These are phyloP conservation scores for Laticauda colubrina DNA, from an alignment of 2,113 vertebrate genomes.

Conservation along the genomic window DNA sequence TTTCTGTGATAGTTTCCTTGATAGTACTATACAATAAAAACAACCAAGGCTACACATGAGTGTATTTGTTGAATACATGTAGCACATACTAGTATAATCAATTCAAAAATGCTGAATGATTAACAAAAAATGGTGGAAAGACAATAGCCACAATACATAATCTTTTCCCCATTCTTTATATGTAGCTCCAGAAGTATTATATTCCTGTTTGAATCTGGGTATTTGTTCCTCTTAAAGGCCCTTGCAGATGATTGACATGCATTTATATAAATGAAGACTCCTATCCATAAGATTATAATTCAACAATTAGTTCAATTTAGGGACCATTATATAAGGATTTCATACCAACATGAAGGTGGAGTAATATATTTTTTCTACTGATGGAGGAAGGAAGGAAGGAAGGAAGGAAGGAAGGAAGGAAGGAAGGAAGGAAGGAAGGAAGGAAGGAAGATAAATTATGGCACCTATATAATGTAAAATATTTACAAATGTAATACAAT, in stretches of 20 bases:
- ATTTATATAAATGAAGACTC: not conserved
- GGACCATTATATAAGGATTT: not conserved
- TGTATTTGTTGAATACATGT: not conserved
- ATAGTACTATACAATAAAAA: not conserved
- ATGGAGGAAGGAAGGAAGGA: not conserved
- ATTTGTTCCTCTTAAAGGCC: not conserved
- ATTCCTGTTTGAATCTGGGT: not conserved
- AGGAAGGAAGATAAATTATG: not conserved
- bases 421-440: not conserved
- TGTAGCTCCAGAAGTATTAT: not conserved
- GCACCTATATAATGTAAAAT: not conserved
- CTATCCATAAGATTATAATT: not conserved
- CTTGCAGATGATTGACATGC: too few species aligned
- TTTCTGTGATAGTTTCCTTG: not conserved
- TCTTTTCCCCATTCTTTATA: slow-evolving; percentile 16
- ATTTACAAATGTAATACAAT: not conserved
- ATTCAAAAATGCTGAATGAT: not conserved
- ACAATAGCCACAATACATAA: not conserved
- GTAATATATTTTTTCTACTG: not conserved
- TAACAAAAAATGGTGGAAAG: too few species aligned
- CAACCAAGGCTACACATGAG: not conserved
- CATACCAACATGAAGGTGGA: slow-evolving; percentile 31
- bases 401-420: not conserved
- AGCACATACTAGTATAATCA: not conserved
- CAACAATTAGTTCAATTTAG: not conserved